Base-by-base conservation (phyloP, 1,140 invertebrate species). In the Homalodisca vitripennis region DNA sequence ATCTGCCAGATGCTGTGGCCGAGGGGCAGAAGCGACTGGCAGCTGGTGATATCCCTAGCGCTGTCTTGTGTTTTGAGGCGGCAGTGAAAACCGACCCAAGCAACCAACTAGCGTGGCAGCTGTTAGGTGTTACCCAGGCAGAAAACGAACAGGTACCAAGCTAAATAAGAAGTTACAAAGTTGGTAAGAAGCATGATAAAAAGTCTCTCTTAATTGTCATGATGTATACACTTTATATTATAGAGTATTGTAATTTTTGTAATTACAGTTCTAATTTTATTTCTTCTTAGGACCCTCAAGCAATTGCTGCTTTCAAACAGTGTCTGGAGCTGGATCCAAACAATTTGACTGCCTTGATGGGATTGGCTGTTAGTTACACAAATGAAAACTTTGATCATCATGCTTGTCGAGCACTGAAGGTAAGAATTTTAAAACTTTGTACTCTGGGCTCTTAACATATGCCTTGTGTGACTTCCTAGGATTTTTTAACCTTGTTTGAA, bases 31-130 rank as follows among this genome's bases (percentile, higher is more conserved):
- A 88, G 74, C 89, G 89, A 76, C 79, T 98, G 65, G 85, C 87
- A 76, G 85, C 86, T 71, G 96, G 95, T 27, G 96, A 99, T 82
- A 86, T 99, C 68, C 92, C 96, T 20, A 93, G 94, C 74, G 97
- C 98, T 27, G 96, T 98, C 0, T 81, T 99, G 2, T 92, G 96
- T 75, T 99, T 99, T 82, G 98, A 99, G 84, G 93, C 94, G 67
- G 96, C 96, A 47, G 93, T 90, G 6, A 90, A 95, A 78, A 89
- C 96, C 78, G 83, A 94, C 70, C 87, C 91, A 1, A 83, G 90
- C 34, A 91, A 94, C 78, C 78, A 86, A 0, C 88, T 95, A 79
- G 92, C 92, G 31, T 94, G 92, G 92, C 84, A 90, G 53, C 78
- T 92, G 29, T 80, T 95, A 6, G 93, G 92, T 10, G 92, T 90